Conservation (phyloP, 2,888 invertebrate species). For the Eupithecia tripunctaria region DNA sequence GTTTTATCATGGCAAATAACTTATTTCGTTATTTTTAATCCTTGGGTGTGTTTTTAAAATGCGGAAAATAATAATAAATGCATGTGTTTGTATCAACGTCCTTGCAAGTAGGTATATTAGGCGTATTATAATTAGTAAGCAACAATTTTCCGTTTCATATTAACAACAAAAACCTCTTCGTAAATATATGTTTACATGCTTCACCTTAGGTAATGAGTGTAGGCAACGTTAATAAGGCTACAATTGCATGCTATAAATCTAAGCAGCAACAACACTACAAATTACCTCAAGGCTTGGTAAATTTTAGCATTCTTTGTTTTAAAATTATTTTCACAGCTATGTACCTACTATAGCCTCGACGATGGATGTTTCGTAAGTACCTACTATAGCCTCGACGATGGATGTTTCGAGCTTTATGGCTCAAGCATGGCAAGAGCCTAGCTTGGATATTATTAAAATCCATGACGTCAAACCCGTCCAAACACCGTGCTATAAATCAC, state of each 20-base stretch:
- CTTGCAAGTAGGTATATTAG: background rate
- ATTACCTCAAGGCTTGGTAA: constrained; percentile 29
- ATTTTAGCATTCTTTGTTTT: constrained; percentile 27
- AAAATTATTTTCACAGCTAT: constrained; percentile 24
- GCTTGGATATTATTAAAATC: constrained; percentile 6
- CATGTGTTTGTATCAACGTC: background rate
- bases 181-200: constrained; percentile 12
- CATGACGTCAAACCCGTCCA: constrained; percentile 22
- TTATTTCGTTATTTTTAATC: background rate
- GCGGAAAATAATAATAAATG: background rate
- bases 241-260: constrained; percentile 36
- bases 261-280: constrained; percentile 29
- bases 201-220: constrained; percentile 15
- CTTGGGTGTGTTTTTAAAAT: background rate
- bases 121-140: background rate
- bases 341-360: constrained; percentile 17
- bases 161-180: background rate
- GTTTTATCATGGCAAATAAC: background rate
- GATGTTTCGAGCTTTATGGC: constrained; percentile 24
- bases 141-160: constrained; percentile 1
- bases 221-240: constrained; percentile 25
- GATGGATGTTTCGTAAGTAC: constrained; percentile 24
- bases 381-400: constrained; percentile 17
- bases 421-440: constrained; percentile 4
- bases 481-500: background rate